These are phyloP conservation scores for Eutrigla gurnardus DNA, from an alignment of 2,797 vertebrate species.

Conservation along the genomic window DNA sequence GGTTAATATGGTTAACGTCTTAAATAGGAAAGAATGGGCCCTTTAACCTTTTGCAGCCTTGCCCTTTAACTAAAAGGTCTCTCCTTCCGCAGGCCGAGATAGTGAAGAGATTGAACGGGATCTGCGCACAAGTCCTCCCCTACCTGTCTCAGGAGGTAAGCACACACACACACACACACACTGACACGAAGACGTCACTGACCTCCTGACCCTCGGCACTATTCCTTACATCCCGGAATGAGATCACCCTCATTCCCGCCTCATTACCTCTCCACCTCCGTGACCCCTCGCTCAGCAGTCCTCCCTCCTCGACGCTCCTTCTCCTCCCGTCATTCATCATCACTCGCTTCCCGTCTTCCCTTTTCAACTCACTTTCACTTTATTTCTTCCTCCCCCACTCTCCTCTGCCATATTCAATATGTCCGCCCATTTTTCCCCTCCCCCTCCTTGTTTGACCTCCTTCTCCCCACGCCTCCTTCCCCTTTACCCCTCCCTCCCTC, in stretches of 20 bases:
- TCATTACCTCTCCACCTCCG: slow-evolving; percentile 69
- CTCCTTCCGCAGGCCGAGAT: slow-evolving; percentile 91
- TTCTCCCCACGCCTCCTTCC: neutral
- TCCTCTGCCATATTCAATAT: slow-evolving; percentile 52
- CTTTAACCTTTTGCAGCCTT: neutral
- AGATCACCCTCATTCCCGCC: slow-evolving; percentile 76
- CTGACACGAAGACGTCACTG: slow-evolving; percentile 50
- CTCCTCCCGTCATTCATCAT: slow-evolving; percentile 69
- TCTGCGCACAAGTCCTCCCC: slow-evolving; percentile 97
- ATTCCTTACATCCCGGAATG: slow-evolving; percentile 72
- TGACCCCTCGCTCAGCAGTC: slow-evolving; percentile 65
- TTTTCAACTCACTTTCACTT: slow-evolving; percentile 49
- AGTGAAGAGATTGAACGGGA: slow-evolving; percentile 97
- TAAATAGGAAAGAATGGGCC: neutral
- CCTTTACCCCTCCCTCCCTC: slow-evolving; percentile 2
- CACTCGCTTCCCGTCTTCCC: slow-evolving; percentile 55
- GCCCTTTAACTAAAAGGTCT: neutral
- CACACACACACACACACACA: slow-evolving; percentile 37
- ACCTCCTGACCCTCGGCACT: slow-evolving; percentile 63
- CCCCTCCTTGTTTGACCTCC: slow-evolving; percentile 27
- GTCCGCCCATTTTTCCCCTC: slow-evolving; percentile 15
- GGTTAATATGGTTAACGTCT: neutral
- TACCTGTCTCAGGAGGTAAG: slow-evolving; percentile 98
- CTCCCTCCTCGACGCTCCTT: slow-evolving; percentile 29
- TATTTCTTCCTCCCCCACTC: slow-evolving; percentile 39